Conservation (phyloP, 2,888 invertebrate species). For the Papilio demoleus region DNA sequence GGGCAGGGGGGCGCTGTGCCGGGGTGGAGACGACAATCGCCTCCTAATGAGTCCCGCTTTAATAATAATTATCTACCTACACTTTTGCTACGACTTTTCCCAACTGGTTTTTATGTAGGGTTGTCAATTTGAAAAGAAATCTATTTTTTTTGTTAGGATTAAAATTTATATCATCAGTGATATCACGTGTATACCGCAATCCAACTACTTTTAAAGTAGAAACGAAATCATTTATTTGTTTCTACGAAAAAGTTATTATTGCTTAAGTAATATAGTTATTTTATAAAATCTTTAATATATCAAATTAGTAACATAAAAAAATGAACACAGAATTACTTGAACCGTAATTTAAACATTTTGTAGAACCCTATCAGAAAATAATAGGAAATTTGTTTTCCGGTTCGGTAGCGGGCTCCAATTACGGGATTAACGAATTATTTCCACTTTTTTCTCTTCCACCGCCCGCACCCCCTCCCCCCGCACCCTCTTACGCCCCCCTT, state of each 20-base stretch:
- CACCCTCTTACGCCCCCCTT: slow-evolving; percentile 45
- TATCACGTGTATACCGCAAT: too few relatives aligned
- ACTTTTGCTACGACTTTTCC: slow-evolving; percentile 71
- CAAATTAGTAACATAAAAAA: not conserved
- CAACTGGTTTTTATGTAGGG: slow-evolving; percentile 67
- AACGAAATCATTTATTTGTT: too few relatives aligned
- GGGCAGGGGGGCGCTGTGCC: slow-evolving; percentile 42
- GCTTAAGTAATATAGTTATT: too few relatives aligned
- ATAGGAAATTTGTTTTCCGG: slow-evolving; percentile 84
- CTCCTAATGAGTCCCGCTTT: slow-evolving; percentile 78
- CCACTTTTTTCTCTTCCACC: slow-evolving; percentile 73
- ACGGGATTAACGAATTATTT: slow-evolving; percentile 83
- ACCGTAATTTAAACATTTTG: not conserved
- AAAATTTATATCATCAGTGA: not conserved
- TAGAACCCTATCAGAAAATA: slow-evolving; percentile 72
- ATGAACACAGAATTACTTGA: not conserved
- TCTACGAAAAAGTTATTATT: too few relatives aligned
- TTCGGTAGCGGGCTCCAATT: slow-evolving; percentile 82
- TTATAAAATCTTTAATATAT: not conserved
- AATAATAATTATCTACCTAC: slow-evolving; percentile 82
- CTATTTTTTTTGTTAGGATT: not conserved
- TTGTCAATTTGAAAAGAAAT: slow-evolving; percentile 47
- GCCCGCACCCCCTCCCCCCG: slow-evolving; percentile 53
- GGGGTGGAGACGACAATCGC: slow-evolving; percentile 70
- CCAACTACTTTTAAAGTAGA: too few relatives aligned